A percentile compares a stretch with the other conserved stretches of the same genome.
Evolutionary conservation across 2,113 vertebrate species (phyloP).

Genomic region (Promerops cafer): DNA sequence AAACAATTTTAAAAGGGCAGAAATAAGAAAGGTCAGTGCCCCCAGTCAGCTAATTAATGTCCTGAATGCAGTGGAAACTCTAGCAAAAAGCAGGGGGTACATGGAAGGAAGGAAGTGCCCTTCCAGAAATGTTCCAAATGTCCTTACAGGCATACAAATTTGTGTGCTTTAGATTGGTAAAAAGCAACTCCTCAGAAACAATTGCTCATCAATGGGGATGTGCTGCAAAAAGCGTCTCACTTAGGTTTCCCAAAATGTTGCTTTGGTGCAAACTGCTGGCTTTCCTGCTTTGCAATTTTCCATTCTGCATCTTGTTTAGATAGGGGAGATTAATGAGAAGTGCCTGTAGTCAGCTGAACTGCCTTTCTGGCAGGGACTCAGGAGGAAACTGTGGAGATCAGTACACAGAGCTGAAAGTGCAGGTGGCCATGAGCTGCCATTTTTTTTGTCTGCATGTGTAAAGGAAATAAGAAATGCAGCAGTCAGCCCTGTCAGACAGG

Average conservation of each 20-base stretch:
- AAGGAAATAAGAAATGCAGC: conserved; percentile 25
- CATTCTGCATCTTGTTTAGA: conserved; percentile 16
- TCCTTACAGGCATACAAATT: neutral
- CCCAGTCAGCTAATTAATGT: neutral
- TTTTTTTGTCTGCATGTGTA: neutral
- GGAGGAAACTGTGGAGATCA: conserved; percentile 23
- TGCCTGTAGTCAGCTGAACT: conserved; percentile 26
- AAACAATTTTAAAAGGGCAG: neutral
- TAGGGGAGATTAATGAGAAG: neutral
- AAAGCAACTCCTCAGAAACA: neutral
- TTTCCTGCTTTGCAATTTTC: neutral
- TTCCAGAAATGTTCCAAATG: neutral
- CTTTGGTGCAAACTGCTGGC: neutral
- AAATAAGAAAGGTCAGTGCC: neutral
- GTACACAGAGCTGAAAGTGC: neutral
- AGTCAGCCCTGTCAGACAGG: neutral
- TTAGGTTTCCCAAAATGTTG: neutral
- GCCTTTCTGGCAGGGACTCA: neutral
- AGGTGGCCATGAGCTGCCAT: neutral
- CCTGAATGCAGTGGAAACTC: neutral
- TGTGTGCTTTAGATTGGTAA: neutral
- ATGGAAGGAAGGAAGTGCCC: neutral
- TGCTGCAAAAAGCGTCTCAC: neutral
- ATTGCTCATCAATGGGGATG: neutral
- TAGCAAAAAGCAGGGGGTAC: neutral